phyloP scores from a whole-genome alignment of 1,140 invertebrate genomes.

The Zaprionus kolodkinae region DNA sequence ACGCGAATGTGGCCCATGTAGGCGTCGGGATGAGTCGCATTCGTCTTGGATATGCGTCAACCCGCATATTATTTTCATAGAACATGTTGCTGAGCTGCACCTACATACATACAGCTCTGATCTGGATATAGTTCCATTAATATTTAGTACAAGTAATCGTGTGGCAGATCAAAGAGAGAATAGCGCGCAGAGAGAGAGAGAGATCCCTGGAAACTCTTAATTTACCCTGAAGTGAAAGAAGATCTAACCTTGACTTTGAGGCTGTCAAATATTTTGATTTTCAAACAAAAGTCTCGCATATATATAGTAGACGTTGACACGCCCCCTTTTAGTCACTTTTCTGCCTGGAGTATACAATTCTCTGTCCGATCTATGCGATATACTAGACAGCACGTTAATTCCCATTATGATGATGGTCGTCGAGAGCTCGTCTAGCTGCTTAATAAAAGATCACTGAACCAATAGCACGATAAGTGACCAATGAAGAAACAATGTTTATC shows the following conservation, averaged over 20 bases:
- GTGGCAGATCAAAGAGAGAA: background rate
- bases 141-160: slow-evolving; percentile 1
- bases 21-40: slow-evolving; percentile 12
- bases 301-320: background rate
- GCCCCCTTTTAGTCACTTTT: slow-evolving; percentile 5
- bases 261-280: slow-evolving; percentile 9
- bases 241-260: background rate
- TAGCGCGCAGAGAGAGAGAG: background rate
- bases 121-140: background rate
- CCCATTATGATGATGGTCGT: slow-evolving; percentile 9
- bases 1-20: slow-evolving; percentile 1
- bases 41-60: background rate
- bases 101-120: background rate
- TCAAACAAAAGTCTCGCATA: background rate
- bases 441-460: slow-evolving; percentile 18
- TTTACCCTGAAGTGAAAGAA: background rate
- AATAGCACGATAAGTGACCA: slow-evolving; percentile 33
- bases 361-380: slow-evolving; percentile 2
- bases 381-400: slow-evolving; percentile 15
- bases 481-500: slow-evolving; percentile 27
- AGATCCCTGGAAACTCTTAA: background rate
- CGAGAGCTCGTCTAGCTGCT: slow-evolving; percentile 6
- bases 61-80: background rate
- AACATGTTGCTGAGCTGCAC: background rate
- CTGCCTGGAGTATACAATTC: background rate